phyloP scores from a whole-genome alignment of 1,140 invertebrate genomes.

The Paraescarpia echinospica region DNA sequence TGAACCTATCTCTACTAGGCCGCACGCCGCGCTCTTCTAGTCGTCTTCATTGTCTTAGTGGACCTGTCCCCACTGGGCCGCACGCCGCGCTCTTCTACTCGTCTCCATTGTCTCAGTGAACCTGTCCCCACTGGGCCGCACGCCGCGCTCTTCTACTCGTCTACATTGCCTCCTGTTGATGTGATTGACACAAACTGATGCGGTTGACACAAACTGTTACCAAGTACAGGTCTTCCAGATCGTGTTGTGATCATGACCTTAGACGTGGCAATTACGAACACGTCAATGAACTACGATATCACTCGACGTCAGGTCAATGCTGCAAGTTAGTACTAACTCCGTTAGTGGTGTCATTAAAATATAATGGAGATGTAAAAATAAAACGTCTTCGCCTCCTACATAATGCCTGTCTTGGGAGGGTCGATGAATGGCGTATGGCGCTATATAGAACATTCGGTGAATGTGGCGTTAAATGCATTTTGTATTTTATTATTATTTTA shows the following conservation, averaged over 20 bases:
- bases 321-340: neutral
- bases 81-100: no score
- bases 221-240: neutral
- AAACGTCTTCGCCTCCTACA: neutral
- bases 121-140: no score
- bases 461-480: no score
- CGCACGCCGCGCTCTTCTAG: no score
- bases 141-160: no score
- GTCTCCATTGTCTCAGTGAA: no score
- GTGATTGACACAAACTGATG: no score
- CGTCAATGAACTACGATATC: neutral
- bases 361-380: constrained; percentile 8
- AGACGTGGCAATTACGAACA: neutral
- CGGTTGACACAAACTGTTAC: neutral
- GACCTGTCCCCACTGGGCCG: no score
- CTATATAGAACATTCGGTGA: neutral
- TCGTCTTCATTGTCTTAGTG: no score
- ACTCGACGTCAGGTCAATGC: neutral
- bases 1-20: no score
- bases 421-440: neutral
- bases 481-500: no score
- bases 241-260: neutral
- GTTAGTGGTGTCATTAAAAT: neutral
- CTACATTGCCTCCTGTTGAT: no score
- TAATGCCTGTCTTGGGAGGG: neutral